A percentile compares a stretch with the other conserved stretches of the same genome.
Conservation (phyloP, 2,113 vertebrate species). For the Sisor rabdophorus region DNA sequence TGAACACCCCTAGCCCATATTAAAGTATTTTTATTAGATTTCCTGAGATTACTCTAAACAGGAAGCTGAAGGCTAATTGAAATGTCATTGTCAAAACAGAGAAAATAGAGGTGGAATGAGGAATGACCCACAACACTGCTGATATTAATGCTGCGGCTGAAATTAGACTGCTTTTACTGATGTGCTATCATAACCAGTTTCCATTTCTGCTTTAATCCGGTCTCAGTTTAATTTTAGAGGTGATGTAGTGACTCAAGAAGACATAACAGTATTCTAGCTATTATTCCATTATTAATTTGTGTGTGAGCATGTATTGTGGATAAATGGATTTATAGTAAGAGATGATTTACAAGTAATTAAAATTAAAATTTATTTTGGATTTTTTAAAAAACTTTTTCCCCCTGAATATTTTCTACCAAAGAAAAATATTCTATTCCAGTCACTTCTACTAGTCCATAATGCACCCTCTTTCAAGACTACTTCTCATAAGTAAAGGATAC, state of each 20-base stretch:
- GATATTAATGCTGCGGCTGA: constrained; percentile 13
- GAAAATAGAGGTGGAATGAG: constrained; percentile 26
- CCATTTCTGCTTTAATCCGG: neutral
- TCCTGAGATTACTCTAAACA: neutral
- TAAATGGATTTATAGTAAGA: too few species aligned
- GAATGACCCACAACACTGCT: constrained; percentile 12
- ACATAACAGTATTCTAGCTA: too few species aligned
- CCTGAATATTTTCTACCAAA: too few species aligned
- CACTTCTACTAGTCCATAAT: neutral
- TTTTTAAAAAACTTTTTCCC: neutral
- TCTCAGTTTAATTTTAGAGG: neutral
- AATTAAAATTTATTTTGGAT: neutral
- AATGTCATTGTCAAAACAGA: neutral
- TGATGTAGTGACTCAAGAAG: neutral
- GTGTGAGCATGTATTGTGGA: too few species aligned
- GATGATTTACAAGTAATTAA: too few species aligned
- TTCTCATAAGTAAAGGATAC: neutral
- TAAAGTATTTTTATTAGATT: neutral
- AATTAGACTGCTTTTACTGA: constrained; percentile 1
- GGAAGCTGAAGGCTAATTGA: neutral
- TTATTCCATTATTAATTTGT: too few species aligned
- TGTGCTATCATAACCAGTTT: neutral
- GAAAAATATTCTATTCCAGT: neutral
- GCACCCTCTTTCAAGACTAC: neutral
- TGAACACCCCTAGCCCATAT: neutral